phyloP scores from a whole-genome alignment of 2,888 invertebrate genomes.

The Volucella inflata region DNA sequence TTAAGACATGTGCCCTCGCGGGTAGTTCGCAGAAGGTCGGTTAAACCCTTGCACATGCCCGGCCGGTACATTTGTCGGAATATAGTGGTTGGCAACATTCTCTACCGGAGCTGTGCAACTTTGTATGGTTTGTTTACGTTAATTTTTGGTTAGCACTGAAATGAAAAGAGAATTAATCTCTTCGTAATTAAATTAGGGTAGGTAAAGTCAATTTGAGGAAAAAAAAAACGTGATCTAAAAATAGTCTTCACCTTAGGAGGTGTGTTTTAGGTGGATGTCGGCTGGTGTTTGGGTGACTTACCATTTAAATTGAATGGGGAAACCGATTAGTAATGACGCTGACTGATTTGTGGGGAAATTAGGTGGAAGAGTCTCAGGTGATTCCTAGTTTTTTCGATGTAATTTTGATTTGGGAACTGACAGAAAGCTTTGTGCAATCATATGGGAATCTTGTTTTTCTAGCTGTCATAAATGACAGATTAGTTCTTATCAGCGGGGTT shows the following conservation, averaged over 20 bases:
- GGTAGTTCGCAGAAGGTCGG: slow-evolving; percentile 79
- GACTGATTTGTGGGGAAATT: neutral
- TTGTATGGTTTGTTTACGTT: slow-evolving; percentile 14
- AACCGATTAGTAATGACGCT: neutral
- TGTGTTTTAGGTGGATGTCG: neutral
- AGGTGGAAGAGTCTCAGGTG: slow-evolving; percentile 4
- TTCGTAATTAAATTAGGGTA: slow-evolving; percentile 46
- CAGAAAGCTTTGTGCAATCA: slow-evolving; percentile 28
- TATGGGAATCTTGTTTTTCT: slow-evolving; percentile 53
- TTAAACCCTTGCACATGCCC: slow-evolving; percentile 79
- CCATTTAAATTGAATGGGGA: slow-evolving; percentile 43
- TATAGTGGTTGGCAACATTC: slow-evolving; percentile 81
- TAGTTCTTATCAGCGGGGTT: slow-evolving; percentile 26
- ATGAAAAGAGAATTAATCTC: neutral
- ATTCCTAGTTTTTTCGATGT: neutral
- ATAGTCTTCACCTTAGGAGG: slow-evolving; percentile 47
- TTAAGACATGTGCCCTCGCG: slow-evolving; percentile 80
- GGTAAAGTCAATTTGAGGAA: neutral
- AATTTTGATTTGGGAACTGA: slow-evolving; percentile 2
- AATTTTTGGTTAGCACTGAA: slow-evolving; percentile 18
- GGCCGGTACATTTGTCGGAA: slow-evolving; percentile 81
- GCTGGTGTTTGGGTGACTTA: slow-evolving; percentile 5
- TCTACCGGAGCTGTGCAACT: slow-evolving; percentile 7
- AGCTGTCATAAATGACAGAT: slow-evolving; percentile 7
- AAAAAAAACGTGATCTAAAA: slow-evolving; percentile 49